Evolutionary conservation across 2,797 vertebrate genomes (phyloP), one percentile per base, ranked within the genome.

Genomic region (Pelobates cultripes): DNA sequence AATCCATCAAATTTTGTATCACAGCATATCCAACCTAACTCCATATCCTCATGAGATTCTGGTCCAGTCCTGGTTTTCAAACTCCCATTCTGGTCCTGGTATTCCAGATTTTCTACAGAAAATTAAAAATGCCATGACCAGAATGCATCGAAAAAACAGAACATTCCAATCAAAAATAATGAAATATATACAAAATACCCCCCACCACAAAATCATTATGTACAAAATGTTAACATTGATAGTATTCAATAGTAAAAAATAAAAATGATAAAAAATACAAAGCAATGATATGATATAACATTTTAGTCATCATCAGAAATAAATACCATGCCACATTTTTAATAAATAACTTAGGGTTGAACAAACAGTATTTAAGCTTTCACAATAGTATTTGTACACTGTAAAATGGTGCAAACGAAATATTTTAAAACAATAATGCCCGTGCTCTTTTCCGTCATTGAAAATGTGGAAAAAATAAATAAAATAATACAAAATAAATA

Each of bases 71-170:
- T 84, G 77, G 82, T 84, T 84, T 84, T 84, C 82, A 84, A 79
- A 84, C 82, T 84, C 77, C 82, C 82, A 84, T 84, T 84, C 82
- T 84, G 82, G 82, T 84, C 82, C 82, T 84, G 82, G 82, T 84
- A 84, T 84, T 84, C 82, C 82, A 84, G 82, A 84, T 84, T 84
- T 84, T 84, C 82, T 84, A 84, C 77, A 84, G 82, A 84, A 84
- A 84, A 84, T 84, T 84, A 84, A 84, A 84, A 84, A 84, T 84
- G 82, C 82, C 82, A 84, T 84, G 82, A 84, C 82, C 82, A 84
- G 82, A 84, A 84, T 84, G 82, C 82, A 84, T 84, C 82, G 82
- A 84, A 84, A 84, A 84, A 79, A 84, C 82, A 84, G 82, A 84
- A 84, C 82, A 84, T 76, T 84, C 60, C 72, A 84, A 84, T 40